Evolutionary conservation across 2,888 invertebrate genomes (phyloP).

Genomic region (Andrena minutula): DNA sequence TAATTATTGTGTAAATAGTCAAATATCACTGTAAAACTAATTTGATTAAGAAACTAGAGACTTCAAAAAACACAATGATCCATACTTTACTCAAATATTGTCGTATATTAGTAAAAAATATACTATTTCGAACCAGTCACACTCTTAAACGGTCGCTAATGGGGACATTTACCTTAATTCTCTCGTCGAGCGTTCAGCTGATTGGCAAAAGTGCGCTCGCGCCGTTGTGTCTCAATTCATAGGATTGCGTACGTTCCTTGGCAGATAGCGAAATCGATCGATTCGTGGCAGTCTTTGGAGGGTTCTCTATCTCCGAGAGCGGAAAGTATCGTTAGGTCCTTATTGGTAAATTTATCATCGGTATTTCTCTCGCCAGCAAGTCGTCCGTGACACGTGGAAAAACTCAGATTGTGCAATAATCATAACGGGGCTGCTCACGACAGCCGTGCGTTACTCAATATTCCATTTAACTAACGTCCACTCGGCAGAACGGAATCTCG

Average conservation of each 20-base stretch:
- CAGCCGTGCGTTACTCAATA: constrained; percentile 4
- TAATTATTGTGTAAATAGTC: no score
- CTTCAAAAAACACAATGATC: no score
- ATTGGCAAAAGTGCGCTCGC: constrained; percentile 21
- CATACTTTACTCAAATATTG: no score
- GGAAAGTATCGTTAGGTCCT: constrained; percentile 22
- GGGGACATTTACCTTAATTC: no score
- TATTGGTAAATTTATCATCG: constrained; percentile 47
- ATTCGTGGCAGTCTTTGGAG: background rate
- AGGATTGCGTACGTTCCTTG: background rate
- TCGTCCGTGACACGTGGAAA: constrained; percentile 35
- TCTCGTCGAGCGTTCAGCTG: constrained; percentile 8
- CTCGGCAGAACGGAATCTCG: constrained; percentile 7
- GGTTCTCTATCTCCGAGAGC: constrained; percentile 4
- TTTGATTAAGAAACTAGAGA: no score
- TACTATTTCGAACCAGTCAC: no score
- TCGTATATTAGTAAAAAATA: no score
- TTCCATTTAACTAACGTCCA: constrained; percentile 3
- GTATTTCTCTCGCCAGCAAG: constrained; percentile 44
- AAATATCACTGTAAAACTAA: no score
- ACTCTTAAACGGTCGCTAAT: no score
- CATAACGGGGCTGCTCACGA: constrained; percentile 6
- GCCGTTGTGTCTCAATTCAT: constrained; percentile 40
- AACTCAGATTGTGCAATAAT: constrained; percentile 59
- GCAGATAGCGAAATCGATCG: constrained; percentile 29